Conservation (phyloP, 2,888 invertebrate species). For the Plemyria rubiginata region DNA sequence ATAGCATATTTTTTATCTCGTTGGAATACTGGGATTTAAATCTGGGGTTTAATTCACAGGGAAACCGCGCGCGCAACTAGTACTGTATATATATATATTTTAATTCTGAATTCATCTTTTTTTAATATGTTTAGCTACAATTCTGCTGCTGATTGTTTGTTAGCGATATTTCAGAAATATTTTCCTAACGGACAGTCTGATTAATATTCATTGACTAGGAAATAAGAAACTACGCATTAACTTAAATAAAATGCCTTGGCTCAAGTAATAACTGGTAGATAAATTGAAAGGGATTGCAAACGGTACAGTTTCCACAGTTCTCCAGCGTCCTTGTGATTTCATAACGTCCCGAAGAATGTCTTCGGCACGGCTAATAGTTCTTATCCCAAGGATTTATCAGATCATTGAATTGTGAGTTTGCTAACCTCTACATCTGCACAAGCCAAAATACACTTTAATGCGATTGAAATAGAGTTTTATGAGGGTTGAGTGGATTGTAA, state of each 20-base stretch:
- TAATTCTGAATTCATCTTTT: no score
- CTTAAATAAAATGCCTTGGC: not conserved
- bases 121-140: no score
- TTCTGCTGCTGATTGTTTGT: no score
- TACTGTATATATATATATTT: no score
- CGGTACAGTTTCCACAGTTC: slow-evolving; percentile 24
- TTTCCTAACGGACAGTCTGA: no score
- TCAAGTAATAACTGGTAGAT: slow-evolving; percentile 2
- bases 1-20: no score
- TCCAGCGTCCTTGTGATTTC: slow-evolving; percentile 47
- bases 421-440: slow-evolving; percentile 27
- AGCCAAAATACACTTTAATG: slow-evolving; percentile 39
- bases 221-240: not conserved
- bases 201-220: not conserved
- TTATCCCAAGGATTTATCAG: slow-evolving; percentile 58
- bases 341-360: slow-evolving; percentile 52
- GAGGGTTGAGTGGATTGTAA: slow-evolving; percentile 35
- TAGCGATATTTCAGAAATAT: no score
- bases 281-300: slow-evolving; percentile 27
- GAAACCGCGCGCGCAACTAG: no score
- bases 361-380: slow-evolving; percentile 54
- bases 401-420: slow-evolving; percentile 50
- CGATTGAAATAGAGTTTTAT: slow-evolving; percentile 28
- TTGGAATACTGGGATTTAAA: no score
- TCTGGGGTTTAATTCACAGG: no score